Conservation (phyloP, 2,113 vertebrate genomes). For the Gallinago media region DNA sequence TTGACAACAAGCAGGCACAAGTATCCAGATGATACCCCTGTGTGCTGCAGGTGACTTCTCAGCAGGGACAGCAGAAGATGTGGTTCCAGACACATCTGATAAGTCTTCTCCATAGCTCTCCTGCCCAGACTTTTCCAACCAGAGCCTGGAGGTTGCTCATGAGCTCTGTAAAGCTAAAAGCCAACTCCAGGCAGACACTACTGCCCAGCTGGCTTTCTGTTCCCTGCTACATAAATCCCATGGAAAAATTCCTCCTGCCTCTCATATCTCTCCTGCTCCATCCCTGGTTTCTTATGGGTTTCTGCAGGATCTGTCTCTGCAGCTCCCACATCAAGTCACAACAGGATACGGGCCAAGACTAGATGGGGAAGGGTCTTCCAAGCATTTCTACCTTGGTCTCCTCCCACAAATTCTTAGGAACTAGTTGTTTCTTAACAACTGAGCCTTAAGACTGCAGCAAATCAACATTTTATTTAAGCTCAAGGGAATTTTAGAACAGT, state of each 20-base stretch:
- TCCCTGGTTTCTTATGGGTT: not conserved
- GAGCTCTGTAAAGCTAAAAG: not conserved
- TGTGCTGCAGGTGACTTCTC: not conserved
- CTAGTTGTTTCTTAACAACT: not conserved
- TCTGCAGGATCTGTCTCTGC: not conserved
- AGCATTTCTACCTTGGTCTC: not conserved
- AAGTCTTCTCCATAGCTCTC: not conserved
- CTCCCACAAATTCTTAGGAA: not conserved
- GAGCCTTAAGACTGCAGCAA: not conserved
- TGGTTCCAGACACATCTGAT: not conserved
- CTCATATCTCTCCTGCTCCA: not conserved
- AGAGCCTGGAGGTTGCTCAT: not conserved
- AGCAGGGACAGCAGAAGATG: not conserved
- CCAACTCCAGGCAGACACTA: not conserved
- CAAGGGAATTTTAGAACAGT: not conserved
- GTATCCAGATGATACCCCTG: not conserved
- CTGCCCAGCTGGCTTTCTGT: not conserved
- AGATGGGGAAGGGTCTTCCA: not conserved
- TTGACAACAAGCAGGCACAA: accelerated
- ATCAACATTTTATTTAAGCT: not conserved
- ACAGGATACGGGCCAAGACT: not conserved
- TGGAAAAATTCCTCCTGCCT: not conserved
- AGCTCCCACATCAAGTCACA: not conserved
- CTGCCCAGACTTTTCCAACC: not conserved
- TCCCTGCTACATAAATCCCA: not conserved